Percentiles rank a stretch among this genome's conserved stretches.
Conservation (phyloP, 37 sponge, comb jelly and placozoan genomes). For the Crambe crambe region DNA sequence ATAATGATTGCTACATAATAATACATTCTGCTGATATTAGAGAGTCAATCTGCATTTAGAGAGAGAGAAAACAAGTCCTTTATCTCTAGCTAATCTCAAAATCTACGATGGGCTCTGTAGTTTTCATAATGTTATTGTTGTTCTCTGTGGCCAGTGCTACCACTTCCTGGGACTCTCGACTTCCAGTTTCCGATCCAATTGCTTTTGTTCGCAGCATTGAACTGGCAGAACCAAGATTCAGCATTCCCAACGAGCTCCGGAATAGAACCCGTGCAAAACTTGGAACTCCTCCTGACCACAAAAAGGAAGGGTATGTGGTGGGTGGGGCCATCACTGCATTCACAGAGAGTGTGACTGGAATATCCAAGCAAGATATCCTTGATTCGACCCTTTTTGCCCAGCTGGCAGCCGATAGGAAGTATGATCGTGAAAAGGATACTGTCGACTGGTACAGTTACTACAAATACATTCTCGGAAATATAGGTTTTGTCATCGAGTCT, state of each 20-base stretch:
- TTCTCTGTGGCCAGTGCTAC: no score
- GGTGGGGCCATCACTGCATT: background rate
- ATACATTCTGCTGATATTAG: no score
- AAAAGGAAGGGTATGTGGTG: background rate
- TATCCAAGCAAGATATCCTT: conserved; percentile 8
- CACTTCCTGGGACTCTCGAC: no score
- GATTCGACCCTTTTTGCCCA: conserved; percentile 10
- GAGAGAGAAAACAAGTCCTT: no score
- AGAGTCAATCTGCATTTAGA: no score
- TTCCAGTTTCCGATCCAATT: background rate
- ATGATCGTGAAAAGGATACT: background rate
- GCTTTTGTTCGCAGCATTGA: background rate
- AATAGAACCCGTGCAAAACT: background rate
- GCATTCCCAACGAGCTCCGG: background rate
- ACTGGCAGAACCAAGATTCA: conserved; percentile 2
- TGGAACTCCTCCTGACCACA: background rate
- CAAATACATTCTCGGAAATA: background rate
- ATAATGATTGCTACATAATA: no score
- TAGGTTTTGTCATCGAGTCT: background rate
- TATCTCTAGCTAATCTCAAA: no score
- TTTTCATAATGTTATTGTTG: no score
- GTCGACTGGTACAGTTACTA: background rate
- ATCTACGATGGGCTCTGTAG: no score
- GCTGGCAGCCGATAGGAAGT: background rate
- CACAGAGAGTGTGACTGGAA: conserved; percentile 7